Conservation (phyloP, 2,888 invertebrate genomes). For the Polylopha cassiicola region DNA sequence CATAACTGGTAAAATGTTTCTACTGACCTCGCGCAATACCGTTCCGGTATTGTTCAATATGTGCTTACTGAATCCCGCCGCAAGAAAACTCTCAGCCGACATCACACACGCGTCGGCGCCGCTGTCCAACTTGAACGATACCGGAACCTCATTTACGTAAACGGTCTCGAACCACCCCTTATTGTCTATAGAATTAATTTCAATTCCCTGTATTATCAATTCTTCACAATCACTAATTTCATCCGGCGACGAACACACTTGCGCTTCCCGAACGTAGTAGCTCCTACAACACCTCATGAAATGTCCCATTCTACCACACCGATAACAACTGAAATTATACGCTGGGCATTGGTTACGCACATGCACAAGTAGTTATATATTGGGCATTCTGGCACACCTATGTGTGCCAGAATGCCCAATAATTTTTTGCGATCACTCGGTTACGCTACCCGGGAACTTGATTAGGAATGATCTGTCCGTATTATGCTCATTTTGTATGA, state of each 20-base stretch:
- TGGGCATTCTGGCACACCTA: too few relatives aligned
- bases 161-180: conserved; percentile 1
- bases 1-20: conserved; percentile 2
- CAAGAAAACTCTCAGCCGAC: background rate
- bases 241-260: background rate
- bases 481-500: too few relatives aligned
- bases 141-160: background rate
- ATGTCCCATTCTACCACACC: background rate
- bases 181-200: background rate
- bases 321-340: background rate
- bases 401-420: too few relatives aligned
- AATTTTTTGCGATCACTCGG: too few relatives aligned
- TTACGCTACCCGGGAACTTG: too few relatives aligned
- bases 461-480: too few relatives aligned
- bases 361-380: conserved; percentile 3
- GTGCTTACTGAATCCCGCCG: conserved; percentile 2
- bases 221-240: background rate
- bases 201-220: background rate
- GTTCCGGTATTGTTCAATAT: background rate
- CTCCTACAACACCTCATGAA: background rate
- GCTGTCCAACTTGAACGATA: conserved; percentile 3
- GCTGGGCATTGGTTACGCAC: background rate
- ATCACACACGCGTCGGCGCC: conserved; percentile 1
- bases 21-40: conserved; percentile 6
- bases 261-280: too few relatives aligned